Evolutionary conservation across 2,797 vertebrate genomes (phyloP).

Genomic region (Rhabdophis nuchalis): DNA sequence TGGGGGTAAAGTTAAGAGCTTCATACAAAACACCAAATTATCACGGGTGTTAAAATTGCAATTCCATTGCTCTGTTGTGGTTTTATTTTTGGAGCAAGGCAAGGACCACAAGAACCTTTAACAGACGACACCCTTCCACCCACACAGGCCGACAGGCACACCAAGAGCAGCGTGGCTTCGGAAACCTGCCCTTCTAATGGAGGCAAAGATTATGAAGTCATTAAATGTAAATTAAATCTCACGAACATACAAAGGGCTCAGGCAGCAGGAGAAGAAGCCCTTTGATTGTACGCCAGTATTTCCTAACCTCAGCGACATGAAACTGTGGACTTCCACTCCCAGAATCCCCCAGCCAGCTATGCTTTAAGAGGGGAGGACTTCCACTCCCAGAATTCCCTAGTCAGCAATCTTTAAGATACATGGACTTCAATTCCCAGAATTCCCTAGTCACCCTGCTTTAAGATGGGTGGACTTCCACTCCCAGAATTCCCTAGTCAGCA

Average conservation of each 20-base stretch:
- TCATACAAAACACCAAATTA: neutral
- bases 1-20: slow-evolving; percentile 26
- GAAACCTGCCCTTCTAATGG: slow-evolving; percentile 35
- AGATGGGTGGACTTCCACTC: too few species aligned
- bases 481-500: too few species aligned
- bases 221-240: neutral
- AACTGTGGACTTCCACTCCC: neutral
- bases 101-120: slow-evolving; percentile 30
- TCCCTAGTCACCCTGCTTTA: too few species aligned
- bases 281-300: neutral
- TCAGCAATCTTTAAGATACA: too few species aligned
- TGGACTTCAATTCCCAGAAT: too few species aligned
- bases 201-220: slow-evolving; percentile 19
- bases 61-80: neutral
- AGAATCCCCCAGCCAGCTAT: neutral
- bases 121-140: neutral
- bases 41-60: too few species aligned
- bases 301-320: neutral
- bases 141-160: slow-evolving; percentile 7
- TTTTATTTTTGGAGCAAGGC: slow-evolving; percentile 40
- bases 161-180: slow-evolving; percentile 44
- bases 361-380: too few species aligned
- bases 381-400: too few species aligned
- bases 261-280: slow-evolving; percentile 43
- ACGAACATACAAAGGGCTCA: neutral